These are phyloP conservation scores for Stenotaenia linearis DNA, from an alignment of 2,888 invertebrate genomes.

Conservation along the genomic window DNA sequence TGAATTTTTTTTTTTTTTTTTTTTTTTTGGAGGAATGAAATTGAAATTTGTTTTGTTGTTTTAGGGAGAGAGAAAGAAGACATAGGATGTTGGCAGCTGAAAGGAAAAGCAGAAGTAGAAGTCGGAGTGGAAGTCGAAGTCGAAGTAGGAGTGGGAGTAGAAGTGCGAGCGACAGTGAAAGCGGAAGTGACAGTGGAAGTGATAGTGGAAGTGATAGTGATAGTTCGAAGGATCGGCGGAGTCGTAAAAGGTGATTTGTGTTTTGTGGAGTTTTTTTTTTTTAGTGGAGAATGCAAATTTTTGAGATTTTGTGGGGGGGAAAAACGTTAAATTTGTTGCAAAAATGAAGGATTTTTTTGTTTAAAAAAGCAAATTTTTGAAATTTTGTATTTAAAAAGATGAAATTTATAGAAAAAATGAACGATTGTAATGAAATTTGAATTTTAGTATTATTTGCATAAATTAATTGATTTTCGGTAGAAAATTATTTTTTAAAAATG, in stretches of 20 bases:
- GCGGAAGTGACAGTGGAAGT: slow-evolving; percentile 29
- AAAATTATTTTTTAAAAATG: no score
- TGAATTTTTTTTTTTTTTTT: background rate
- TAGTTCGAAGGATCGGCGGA: background rate
- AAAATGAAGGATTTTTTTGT: no score
- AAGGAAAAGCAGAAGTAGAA: slow-evolving; percentile 38
- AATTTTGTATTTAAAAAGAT: no score
- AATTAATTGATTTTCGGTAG: no score
- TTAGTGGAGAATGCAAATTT: no score
- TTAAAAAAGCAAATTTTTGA: no score
- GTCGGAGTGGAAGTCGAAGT: slow-evolving; percentile 31
- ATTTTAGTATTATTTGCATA: no score
- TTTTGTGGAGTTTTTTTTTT: no score
- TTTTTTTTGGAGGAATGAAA: background rate
- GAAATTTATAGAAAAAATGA: no score
- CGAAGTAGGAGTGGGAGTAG: background rate
- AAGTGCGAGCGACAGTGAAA: background rate
- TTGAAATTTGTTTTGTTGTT: background rate
- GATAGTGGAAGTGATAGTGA: slow-evolving; percentile 21
- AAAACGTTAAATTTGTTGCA: no score
- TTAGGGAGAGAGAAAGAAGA: slow-evolving; percentile 75
- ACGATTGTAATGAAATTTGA: no score
- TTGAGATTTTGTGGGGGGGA: no score
- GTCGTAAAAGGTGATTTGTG: slow-evolving; percentile 17
- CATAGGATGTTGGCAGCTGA: slow-evolving; percentile 50